Conservation (phyloP, 2,797 vertebrate species). For the Amblyraja radiata region DNA sequence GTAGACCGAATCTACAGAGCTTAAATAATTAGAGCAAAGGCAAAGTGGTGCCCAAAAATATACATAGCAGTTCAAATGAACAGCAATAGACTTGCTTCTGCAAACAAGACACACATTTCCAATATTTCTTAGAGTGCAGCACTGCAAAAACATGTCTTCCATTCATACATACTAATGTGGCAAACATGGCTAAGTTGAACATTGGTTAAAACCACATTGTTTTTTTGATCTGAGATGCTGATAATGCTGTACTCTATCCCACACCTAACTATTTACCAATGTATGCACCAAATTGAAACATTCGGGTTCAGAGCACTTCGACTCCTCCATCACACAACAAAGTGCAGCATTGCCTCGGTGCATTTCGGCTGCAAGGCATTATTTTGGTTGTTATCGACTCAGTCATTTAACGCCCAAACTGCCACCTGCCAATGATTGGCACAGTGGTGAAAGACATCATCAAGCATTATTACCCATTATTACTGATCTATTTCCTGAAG, state of each 20-base stretch:
- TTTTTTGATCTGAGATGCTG: neutral
- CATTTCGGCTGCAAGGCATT: neutral
- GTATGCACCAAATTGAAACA: neutral
- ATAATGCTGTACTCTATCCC: neutral
- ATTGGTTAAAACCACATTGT: neutral
- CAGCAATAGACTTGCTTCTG: neutral
- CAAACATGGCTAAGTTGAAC: neutral
- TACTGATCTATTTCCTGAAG: neutral
- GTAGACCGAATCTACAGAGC: conserved; percentile 13
- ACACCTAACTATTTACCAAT: neutral
- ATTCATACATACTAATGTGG: neutral
- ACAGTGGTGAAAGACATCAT: neutral
- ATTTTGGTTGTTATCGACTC: neutral
- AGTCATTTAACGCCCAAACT: neutral
- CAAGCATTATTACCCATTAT: neutral
- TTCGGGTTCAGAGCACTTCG: neutral
- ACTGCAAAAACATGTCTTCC: neutral
- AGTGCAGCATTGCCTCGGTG: neutral
- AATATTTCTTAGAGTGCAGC: neutral
- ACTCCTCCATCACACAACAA: neutral
- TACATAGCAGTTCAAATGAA: neutral
- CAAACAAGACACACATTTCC: no score
- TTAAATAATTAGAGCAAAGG: conserved; percentile 20
- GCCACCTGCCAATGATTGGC: neutral
- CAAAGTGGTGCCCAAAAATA: neutral